Base-by-base conservation (phyloP, 2,888 invertebrate genomes). In the Lasioglossum pauxillum region DNA sequence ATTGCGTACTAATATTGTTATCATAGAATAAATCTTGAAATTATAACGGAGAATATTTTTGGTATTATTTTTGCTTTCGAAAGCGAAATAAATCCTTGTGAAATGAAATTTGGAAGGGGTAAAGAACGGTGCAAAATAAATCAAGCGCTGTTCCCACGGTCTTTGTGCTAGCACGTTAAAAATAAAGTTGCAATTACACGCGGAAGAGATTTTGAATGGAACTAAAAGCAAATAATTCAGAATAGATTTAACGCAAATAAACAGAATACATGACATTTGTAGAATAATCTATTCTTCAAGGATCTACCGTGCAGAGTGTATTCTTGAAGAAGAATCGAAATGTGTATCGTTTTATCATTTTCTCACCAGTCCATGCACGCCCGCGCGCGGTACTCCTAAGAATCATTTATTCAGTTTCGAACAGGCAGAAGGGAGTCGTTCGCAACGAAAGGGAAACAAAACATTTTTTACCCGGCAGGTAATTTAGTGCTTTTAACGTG, bases 351-450 rank as follows among this genome's bases (percentile, higher is more conserved):
- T 31, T 12, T 16, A 67, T 85, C 83, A 75, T 82, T 85, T 87
- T 64, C 57, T 57, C 69, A 23, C 10, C n/a, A 4, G 69, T 38
- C 31, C 19, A 38, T 75, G 41, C 75, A 46, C 80, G 35, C 78
- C 72, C 44, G 38, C 49, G 69, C 60, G 38, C 49, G 44, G 78
- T 76, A 60, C 75, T 79, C 53, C 12, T 44, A 73, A 84, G 86
- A 83, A 88, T 87, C 90, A 83, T 91, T 91, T 91, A 88, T 91
- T 85, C 83, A 75, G 69, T 84, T 86, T 74, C 81, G 84, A 88
- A 83, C 86, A 84, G 64, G 64, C 86, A 83, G 84, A 82, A 78
- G 73, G 77, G 35, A 38, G 41, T 72, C 8, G 75, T 72, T 38
- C 75, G n/a, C 35, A 49, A 64, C 80, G 83, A 73, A 80, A 81